These are phyloP conservation scores for Anoplius nigerrimus DNA, from an alignment of 2,888 invertebrate species.

Conservation along the genomic window DNA sequence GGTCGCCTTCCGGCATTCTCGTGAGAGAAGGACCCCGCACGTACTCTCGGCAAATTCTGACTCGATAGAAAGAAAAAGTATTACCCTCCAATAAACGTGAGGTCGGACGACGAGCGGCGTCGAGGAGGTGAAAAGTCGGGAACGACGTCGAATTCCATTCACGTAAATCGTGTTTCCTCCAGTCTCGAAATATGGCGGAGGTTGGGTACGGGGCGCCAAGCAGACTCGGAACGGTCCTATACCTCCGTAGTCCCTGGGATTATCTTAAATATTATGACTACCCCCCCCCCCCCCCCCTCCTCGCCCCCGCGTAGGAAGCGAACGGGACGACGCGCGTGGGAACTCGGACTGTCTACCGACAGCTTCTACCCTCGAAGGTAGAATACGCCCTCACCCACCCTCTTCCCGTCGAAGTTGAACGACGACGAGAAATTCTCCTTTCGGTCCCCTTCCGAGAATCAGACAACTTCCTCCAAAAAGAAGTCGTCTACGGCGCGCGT, in stretches of 20 bases:
- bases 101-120: too few relatives aligned
- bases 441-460: slow-evolving; percentile 2
- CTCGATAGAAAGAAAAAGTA: too few relatives aligned
- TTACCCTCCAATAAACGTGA: too few relatives aligned
- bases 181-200: background rate
- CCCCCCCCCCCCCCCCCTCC: slow-evolving; percentile 35
- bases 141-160: too few relatives aligned
- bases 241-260: slow-evolving; percentile 48
- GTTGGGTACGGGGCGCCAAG: slow-evolving; percentile 9
- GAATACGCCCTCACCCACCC: slow-evolving; percentile 9
- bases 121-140: too few relatives aligned
- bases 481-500: too few relatives aligned
- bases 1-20: too few relatives aligned
- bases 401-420: background rate
- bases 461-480: background rate
- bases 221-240: slow-evolving; percentile 30
- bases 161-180: background rate
- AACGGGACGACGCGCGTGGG: slow-evolving; percentile 45
- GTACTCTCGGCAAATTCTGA: too few relatives aligned
- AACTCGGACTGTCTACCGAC: slow-evolving; percentile 32
- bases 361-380: slow-evolving; percentile 33
- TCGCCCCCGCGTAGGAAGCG: slow-evolving; percentile 21
- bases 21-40: too few relatives aligned
- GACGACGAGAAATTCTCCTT: slow-evolving; percentile 1
- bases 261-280: slow-evolving; percentile 65